Evolutionary conservation across 2,797 vertebrate genomes (phyloP).

Genomic region (Thaleichthys pacificus): DNA sequence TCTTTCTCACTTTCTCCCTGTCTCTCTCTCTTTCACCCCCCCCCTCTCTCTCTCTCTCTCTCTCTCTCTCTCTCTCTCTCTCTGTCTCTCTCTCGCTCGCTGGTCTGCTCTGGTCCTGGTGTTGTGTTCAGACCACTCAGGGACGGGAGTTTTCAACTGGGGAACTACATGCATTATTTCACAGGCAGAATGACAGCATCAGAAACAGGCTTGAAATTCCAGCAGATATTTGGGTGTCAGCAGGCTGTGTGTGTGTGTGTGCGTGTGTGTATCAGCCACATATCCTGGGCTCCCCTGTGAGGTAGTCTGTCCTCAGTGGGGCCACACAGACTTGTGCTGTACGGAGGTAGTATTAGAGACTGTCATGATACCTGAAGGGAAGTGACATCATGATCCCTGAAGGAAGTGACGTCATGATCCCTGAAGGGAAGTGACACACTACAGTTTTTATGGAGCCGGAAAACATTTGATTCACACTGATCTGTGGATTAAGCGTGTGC

Average conservation of each 20-base stretch:
- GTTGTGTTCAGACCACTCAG: constrained; percentile 50
- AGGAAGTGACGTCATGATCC: too few relatives aligned
- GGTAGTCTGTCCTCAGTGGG: not conserved
- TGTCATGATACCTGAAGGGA: too few relatives aligned
- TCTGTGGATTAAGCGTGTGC: too few relatives aligned
- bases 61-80: not conserved
- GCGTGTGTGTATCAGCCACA: too few relatives aligned
- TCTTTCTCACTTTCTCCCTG: too few relatives aligned
- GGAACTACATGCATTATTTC: constrained; percentile 75
- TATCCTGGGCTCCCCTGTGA: not conserved
- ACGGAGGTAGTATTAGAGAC: too few relatives aligned
- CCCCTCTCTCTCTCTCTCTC: not conserved
- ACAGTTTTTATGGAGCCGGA: too few relatives aligned
- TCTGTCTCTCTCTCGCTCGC: constrained; percentile 8
- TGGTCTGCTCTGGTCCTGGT: constrained; percentile 18
- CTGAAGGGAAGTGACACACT: too few relatives aligned
- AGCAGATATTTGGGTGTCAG: constrained; percentile 56
- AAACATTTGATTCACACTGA: too few relatives aligned
- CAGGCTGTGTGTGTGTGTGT: constrained; percentile 20
- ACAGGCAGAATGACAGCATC: constrained; percentile 64
- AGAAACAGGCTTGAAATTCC: constrained; percentile 55
- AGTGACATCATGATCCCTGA: too few relatives aligned
- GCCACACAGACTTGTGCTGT: not conserved
- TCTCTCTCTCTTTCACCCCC: not conserved
- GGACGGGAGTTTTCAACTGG: constrained; percentile 39